Evolutionary conservation across 2,797 vertebrate genomes (phyloP).

Genomic region (Sebastes hopkinsi): DNA sequence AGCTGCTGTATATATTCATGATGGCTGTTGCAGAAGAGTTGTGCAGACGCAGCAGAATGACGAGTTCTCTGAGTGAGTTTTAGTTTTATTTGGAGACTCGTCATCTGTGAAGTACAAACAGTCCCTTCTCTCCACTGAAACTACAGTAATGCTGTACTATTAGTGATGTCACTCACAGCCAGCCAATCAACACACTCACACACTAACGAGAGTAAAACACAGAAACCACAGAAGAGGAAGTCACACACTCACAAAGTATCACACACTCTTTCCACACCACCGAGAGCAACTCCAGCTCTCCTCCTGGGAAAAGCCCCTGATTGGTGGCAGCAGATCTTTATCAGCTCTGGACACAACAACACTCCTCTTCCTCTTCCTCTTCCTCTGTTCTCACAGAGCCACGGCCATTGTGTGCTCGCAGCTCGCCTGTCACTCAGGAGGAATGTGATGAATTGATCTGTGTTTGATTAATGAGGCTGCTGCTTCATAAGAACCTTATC

Average conservation of each 20-base stretch:
- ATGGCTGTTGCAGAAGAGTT: neutral
- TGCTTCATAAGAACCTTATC: neutral
- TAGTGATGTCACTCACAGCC: neutral
- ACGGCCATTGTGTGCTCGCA: neutral
- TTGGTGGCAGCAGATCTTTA: constrained; percentile 34
- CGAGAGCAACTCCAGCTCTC: neutral
- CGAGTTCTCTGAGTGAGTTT: neutral
- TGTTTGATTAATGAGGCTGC: neutral
- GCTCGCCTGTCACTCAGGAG: neutral
- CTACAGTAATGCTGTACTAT: neutral
- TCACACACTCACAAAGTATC: neutral
- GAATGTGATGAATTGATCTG: neutral
- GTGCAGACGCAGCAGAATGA: neutral
- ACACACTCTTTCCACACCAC: neutral
- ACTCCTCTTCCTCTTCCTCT: constrained; percentile 38
- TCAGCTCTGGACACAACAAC: constrained; percentile 4
- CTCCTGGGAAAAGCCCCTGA: constrained; percentile 32
- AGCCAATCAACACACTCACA: neutral
- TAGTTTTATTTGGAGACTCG: neutral
- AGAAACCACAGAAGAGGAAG: too few species aligned
- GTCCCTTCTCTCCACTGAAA: neutral
- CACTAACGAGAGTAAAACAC: neutral
- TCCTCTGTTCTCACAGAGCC: constrained; percentile 29
- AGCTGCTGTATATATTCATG: too few species aligned
- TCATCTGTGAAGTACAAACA: neutral